Evolutionary conservation across 2,113 vertebrate species (phyloP).

Genomic region (Vulpes lagopus): DNA sequence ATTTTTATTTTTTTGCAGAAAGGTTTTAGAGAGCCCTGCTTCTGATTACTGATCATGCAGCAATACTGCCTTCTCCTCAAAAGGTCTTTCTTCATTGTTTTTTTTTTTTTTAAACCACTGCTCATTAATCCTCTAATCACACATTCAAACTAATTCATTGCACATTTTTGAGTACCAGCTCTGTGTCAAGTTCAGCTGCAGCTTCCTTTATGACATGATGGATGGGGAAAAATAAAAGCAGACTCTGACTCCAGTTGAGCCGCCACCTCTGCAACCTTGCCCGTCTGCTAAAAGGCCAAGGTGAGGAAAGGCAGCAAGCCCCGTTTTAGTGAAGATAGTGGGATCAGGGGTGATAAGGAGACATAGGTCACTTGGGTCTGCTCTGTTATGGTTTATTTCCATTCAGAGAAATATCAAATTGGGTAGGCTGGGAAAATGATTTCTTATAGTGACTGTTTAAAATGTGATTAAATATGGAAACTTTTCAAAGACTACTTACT

Average conservation of each 20-base stretch:
- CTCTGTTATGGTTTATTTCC: constrained; percentile 25
- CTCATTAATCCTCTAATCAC: not conserved
- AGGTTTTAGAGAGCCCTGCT: not conserved
- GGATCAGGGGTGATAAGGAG: not conserved
- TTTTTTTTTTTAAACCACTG: not conserved
- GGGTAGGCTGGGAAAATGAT: constrained; percentile 14
- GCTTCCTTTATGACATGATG: not conserved
- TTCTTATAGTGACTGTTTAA: constrained; percentile 58
- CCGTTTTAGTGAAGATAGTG: not conserved
- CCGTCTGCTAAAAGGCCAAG: not conserved
- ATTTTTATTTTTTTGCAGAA: not conserved
- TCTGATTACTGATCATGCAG: not conserved
- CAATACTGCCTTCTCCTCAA: not conserved
- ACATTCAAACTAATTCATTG: not conserved
- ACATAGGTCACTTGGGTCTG: not conserved
- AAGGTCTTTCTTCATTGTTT: not conserved
- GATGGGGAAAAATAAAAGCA: not conserved
- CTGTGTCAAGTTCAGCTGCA: not conserved
- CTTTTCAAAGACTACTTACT: not conserved
- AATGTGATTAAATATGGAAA: constrained; percentile 44
- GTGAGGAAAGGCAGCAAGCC: not conserved
- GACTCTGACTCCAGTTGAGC: not conserved
- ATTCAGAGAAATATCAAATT: not conserved
- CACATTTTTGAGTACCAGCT: not conserved
- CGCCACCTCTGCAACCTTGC: not conserved